phyloP scores from a whole-genome alignment of 2,113 vertebrate species.

The Pygathrix nemaeus region DNA sequence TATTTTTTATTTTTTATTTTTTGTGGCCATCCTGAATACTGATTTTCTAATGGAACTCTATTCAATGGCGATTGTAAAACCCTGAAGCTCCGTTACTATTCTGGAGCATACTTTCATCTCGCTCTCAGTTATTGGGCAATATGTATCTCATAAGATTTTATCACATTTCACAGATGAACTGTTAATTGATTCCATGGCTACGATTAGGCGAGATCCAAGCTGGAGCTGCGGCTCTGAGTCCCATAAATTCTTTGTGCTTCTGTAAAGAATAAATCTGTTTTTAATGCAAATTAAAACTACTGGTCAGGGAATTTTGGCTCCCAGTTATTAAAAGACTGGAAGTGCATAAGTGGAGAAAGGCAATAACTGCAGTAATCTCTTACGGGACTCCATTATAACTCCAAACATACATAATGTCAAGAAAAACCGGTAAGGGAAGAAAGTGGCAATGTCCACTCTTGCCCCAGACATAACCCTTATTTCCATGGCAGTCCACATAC shows the following conservation, averaged over 20 bases:
- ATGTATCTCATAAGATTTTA: constrained; percentile 80
- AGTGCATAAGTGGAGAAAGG: constrained; percentile 47
- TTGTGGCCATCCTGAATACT: constrained; percentile 59
- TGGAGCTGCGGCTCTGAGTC: constrained; percentile 61
- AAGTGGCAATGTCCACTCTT: not conserved
- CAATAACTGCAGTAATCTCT: constrained; percentile 57
- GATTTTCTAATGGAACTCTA: constrained; percentile 71
- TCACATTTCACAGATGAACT: constrained; percentile 75
- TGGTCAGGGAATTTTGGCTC: constrained; percentile 63
- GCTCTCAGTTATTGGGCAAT: constrained; percentile 71
- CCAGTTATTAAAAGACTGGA: constrained; percentile 68
- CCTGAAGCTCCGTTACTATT: constrained; percentile 56
- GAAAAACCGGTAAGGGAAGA: constrained; percentile 8
- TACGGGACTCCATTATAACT: constrained; percentile 46
- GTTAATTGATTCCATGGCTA: constrained; percentile 75
- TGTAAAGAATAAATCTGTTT: constrained; percentile 76
- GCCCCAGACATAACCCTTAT: not conserved
- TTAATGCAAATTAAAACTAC: constrained; percentile 75
- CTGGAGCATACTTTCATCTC: constrained; percentile 55
- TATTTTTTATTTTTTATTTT: not conserved
- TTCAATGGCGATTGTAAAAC: constrained; percentile 71
- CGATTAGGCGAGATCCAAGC: constrained; percentile 66
- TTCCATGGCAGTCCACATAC: constrained; percentile 15
- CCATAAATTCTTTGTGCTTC: constrained; percentile 75
- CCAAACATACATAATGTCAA: not conserved